These are phyloP conservation scores for Platorchestia sp. DNA, from an alignment of 1,140 invertebrate species.

Conservation along the genomic window DNA sequence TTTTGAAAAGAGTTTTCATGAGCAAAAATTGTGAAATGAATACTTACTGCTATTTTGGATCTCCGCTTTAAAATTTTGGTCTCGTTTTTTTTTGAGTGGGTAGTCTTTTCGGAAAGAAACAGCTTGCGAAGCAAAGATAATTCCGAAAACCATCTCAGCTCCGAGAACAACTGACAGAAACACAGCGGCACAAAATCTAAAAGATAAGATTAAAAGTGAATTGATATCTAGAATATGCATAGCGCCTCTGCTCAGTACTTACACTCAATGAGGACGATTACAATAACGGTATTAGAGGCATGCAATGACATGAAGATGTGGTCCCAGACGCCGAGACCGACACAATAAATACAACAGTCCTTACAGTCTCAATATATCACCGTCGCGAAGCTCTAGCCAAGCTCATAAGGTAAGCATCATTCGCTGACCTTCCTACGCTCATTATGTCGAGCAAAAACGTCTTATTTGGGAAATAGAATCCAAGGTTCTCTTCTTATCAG, in stretches of 20 bases:
- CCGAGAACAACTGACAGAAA: not conserved
- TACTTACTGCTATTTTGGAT: not conserved
- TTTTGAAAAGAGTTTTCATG: not conserved
- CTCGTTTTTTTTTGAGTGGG: not conserved
- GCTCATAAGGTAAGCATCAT: not conserved
- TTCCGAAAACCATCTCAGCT: not conserved
- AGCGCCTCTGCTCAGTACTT: not conserved
- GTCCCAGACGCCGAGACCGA: constrained; percentile 3
- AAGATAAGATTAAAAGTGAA: no score
- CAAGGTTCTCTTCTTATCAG: not conserved
- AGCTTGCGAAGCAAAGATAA: not conserved
- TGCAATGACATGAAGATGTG: not conserved
- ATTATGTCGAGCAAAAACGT: not conserved
- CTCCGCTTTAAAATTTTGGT: not conserved
- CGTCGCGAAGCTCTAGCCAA: not conserved
- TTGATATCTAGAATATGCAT: no score
- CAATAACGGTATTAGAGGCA: not conserved
- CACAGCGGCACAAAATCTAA: not conserved
- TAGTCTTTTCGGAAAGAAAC: not conserved
- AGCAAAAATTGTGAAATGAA: not conserved
- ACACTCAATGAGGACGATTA: not conserved
- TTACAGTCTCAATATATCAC: not conserved
- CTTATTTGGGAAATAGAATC: not conserved
- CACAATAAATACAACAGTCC: not conserved
- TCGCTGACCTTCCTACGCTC: not conserved